phyloP scores from a whole-genome alignment of 1,140 invertebrate genomes.

The Drosophila sp. region DNA sequence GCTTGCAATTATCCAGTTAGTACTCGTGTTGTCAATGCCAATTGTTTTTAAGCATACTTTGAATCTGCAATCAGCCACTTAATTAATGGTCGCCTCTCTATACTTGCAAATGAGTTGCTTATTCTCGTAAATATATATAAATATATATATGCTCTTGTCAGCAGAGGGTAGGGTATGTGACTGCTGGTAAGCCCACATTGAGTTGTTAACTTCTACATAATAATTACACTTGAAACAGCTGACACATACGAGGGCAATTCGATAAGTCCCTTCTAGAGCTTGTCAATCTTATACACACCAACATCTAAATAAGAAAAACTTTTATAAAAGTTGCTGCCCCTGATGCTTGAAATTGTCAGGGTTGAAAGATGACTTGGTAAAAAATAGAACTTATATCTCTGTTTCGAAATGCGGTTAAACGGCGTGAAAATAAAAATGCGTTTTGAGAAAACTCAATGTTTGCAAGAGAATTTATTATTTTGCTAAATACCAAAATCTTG shows the following conservation, averaged over 20 bases:
- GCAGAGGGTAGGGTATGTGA: not conserved
- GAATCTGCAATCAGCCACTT: slow-evolving; percentile 35
- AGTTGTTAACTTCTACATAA: slow-evolving; percentile 57
- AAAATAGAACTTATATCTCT: not conserved
- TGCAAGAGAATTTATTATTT: too few relatives aligned
- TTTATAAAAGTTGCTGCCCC: not conserved
- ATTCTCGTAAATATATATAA: slow-evolving; percentile 29
- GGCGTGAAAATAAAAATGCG: too few relatives aligned
- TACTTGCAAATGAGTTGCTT: slow-evolving; percentile 62
- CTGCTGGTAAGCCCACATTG: slow-evolving; percentile 28
- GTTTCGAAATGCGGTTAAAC: not conserved
- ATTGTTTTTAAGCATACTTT: slow-evolving; percentile 40
- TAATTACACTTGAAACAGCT: slow-evolving; percentile 13
- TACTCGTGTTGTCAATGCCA: slow-evolving; percentile 43
- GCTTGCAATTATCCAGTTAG: slow-evolving; percentile 60
- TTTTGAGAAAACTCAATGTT: too few relatives aligned
- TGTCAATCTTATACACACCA: not conserved
- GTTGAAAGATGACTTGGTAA: not conserved
- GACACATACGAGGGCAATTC: slow-evolving; percentile 16
- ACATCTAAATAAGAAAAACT: not conserved
- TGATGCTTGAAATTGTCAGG: not conserved
- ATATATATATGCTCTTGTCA: too few relatives aligned
- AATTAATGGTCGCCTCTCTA: slow-evolving; percentile 44
- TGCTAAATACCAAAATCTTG: too few relatives aligned
- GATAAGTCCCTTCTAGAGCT: slow-evolving; percentile 3